Base-by-base conservation (phyloP, 2,888 invertebrate genomes). In the Furcula furcula region DNA sequence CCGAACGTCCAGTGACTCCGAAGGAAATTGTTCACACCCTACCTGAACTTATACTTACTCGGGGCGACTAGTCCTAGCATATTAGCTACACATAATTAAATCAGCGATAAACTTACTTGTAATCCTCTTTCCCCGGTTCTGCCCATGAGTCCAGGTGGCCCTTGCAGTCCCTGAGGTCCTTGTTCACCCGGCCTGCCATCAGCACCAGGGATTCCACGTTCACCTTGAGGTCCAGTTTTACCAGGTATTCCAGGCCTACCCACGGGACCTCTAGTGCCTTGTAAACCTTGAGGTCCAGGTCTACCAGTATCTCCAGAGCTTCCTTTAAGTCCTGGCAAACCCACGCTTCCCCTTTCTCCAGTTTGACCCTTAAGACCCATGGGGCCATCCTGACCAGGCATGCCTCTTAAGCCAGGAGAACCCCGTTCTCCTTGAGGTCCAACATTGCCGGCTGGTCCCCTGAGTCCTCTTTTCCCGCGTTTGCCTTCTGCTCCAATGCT, bases 101-200 rank as follows among this genome's bases (percentile, higher is more conserved):
- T n/a, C n/a, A n/a, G n/a, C n/a, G n/a, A n/a, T n/a, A n/a, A n/a
- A 64, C 76, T 79, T 82, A 94, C 94, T 51, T 91, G 90, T 54
- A 93, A 83, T 50, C 95, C 95, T 69, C 94, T 92, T 61, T 94
- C 94, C 42, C 96, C 96, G n/a, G 93, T 92, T 11, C 91, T 88
- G 29, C 96, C 96, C 58, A 94, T 90, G 2, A 93, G 91, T 28
- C 96, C 96, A 27, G 94, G 94, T 10, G 94, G 82, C 18, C 97
- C 97, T 80, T 94, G 94, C 11, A 94, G 81, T 9, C 97, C 97
- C 67, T 93, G 93, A 7, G 91, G 86, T 25, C 97, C 97, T 59
- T 93, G 93, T 62, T 95, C 96, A 13, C 97, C 97, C 7, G 94
- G 91, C 66, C 94, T 94, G 4, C 97, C 97, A 77, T 97, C 96